Evolutionary conservation across 2,113 vertebrate genomes (phyloP).

Genomic region (Charina bottae): DNA sequence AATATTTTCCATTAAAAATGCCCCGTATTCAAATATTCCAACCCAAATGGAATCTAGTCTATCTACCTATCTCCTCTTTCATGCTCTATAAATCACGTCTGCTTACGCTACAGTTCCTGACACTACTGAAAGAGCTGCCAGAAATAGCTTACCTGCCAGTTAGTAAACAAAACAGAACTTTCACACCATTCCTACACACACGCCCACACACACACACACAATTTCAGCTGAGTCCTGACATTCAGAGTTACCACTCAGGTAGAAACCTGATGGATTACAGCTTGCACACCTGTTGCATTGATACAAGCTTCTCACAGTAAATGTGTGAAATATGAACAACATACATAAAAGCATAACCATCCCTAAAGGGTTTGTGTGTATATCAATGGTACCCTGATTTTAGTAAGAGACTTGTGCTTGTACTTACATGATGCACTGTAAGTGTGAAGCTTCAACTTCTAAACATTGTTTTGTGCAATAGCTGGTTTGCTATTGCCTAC

Average conservation of each 20-base stretch:
- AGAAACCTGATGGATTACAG: not conserved
- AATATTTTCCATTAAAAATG: not conserved
- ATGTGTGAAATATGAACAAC: not conserved
- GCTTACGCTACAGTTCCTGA: constrained; percentile 8
- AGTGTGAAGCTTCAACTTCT: too few species aligned
- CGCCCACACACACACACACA: not conserved
- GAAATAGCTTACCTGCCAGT: not conserved
- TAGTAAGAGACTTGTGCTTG: not conserved
- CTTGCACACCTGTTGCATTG: not conserved
- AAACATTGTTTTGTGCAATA: not conserved
- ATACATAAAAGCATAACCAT: not conserved
- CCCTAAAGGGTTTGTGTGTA: not conserved
- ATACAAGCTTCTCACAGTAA: not conserved
- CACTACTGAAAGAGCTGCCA: not conserved
- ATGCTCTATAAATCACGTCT: constrained; percentile 11
- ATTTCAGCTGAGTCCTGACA: not conserved
- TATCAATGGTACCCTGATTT: not conserved
- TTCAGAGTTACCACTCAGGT: not conserved
- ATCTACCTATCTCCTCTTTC: constrained; percentile 3
- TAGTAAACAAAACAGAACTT: constrained; percentile 22
- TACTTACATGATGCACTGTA: too few species aligned
- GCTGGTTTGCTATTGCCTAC: too few species aligned
- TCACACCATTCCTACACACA: not conserved
- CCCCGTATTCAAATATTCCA: too few species aligned
- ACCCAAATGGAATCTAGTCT: constrained; percentile 16